Conservation (phyloP, 2,797 vertebrate genomes). For the Coccyzus lansbergi region DNA sequence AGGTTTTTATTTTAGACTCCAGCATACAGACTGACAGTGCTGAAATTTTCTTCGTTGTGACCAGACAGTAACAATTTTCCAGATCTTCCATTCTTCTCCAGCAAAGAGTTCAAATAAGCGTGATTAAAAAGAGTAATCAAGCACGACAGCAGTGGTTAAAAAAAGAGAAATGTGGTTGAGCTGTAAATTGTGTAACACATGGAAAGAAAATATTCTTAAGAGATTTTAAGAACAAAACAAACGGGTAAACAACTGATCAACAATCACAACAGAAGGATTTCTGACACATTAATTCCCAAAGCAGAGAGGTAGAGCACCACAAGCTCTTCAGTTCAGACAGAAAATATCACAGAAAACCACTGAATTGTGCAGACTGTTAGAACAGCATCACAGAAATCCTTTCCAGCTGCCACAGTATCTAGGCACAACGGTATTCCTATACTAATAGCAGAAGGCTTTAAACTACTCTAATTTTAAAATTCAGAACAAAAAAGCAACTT, state of each 20-base stretch:
- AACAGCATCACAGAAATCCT: neutral
- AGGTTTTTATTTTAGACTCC: neutral
- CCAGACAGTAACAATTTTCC: neutral
- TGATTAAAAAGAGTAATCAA: neutral
- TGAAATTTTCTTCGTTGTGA: neutral
- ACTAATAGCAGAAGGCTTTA: fast-evolving
- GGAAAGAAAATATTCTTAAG: neutral
- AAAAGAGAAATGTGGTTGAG: neutral
- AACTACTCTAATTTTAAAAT: neutral
- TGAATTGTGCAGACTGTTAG: neutral
- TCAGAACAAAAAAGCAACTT: neutral
- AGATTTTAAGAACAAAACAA: neutral
- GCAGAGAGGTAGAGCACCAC: neutral
- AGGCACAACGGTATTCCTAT: neutral
- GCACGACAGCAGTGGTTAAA: neutral
- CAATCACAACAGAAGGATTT: neutral
- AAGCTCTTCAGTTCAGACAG: neutral
- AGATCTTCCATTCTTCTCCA: neutral
- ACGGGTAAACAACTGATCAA: neutral
- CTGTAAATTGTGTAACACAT: neutral
- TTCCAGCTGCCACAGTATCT: neutral
- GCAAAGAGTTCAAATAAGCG: neutral
- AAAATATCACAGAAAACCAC: neutral
- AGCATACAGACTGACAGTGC: neutral
- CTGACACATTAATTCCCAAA: neutral